Evolutionary conservation across 2,888 invertebrate genomes (phyloP).

Genomic region (Petrolisthes cinctipes): DNA sequence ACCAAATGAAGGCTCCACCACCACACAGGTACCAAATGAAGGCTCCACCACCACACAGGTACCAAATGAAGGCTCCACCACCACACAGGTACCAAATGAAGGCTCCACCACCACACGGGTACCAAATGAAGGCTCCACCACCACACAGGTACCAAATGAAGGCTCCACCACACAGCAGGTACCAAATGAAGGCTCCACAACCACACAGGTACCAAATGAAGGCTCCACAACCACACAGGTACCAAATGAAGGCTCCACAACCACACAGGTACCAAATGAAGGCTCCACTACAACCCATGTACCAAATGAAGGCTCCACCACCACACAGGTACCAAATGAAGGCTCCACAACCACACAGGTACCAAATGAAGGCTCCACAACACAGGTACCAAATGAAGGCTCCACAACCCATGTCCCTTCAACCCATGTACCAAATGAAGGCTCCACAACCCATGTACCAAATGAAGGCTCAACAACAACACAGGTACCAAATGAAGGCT

Average conservation of each 20-base stretch:
- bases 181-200: neutral
- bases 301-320: neutral
- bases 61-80: neutral
- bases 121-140: neutral
- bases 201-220: neutral
- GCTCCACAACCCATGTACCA: neutral
- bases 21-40: neutral
- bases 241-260: neutral
- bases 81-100: neutral
- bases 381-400: neutral
- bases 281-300: neutral
- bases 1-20: neutral
- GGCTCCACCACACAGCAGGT: neutral
- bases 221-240: neutral
- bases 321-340: neutral
- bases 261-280: neutral
- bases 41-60: neutral
- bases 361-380: neutral
- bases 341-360: neutral
- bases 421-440: neutral
- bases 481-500: neutral
- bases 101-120: neutral
- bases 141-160: neutral
- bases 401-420: neutral
- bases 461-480: neutral